Base-by-base conservation (phyloP, 2,888 invertebrate species). In the Ceriagrion tenellum region DNA sequence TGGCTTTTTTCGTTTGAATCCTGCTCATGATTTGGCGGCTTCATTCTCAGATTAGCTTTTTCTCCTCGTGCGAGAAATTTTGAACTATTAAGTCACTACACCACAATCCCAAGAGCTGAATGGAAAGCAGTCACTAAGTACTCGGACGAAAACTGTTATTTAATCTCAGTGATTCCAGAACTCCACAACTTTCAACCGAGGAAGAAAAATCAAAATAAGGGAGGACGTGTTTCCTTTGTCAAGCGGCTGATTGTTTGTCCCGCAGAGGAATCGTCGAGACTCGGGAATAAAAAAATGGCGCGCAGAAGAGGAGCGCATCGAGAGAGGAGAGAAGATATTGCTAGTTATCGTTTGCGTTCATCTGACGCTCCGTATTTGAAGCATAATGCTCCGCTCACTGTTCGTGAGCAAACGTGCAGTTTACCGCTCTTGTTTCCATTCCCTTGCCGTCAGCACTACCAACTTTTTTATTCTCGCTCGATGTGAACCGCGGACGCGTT, bases 261-360 rank as follows among this genome's bases (percentile, higher is more conserved):
- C 90, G 0, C 56, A 13, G n/a, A 56, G 56, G n/a, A 26, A 90
- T 56, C 55, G 55, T 30, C 56, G 55, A 47, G 30, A 20, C 56
- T n/a, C 26, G 23, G 12, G 18, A n/a, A 30, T 18, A 90, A 47
- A 2, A 47, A 47, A n/a, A n/a, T 20, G 0, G 56, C n/a, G 69
- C 12, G 69, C 59, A 12, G 20, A 59, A 59, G 69, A 26, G 26
- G 26, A 3, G n/a, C 26, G 69, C 69, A 10, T 13, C 56, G 10
- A 6, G 30, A 90, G 26, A 69, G 26, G 69, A 69, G 69, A 69
- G 47, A 6, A 10, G 69, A 90, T 26, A 90, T 40, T 47, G 90
- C 90, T 90, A 90, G 56, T 90, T 90, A 90, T 69, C 90, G 56
- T 56, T n/a, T 30, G 90, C 18, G n/a, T n/a, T n/a, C n/a, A n/a